These are phyloP conservation scores for Phaetusa simplex DNA, from an alignment of 2,113 vertebrate genomes.

Conservation along the genomic window DNA sequence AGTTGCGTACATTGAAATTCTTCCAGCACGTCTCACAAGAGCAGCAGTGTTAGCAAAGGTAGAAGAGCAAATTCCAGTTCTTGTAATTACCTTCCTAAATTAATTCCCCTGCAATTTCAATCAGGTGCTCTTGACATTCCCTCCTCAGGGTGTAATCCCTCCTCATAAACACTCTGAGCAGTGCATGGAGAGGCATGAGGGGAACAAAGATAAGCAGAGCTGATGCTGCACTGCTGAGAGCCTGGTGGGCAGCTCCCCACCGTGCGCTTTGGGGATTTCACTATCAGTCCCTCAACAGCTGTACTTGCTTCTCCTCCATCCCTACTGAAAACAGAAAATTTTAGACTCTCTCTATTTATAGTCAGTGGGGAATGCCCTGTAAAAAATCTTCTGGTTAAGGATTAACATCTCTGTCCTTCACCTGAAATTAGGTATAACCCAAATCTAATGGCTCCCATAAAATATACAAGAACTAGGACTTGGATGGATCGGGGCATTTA, in stretches of 20 bases:
- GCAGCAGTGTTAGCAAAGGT: conserved; percentile 21
- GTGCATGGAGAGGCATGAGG: neutral
- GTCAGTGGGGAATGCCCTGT: neutral
- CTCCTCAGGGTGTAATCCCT: conserved; percentile 48
- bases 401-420: neutral
- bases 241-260: neutral
- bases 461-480: neutral
- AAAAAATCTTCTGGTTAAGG: neutral
- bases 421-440: neutral
- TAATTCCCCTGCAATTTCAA: conserved; percentile 61
- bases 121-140: conserved; percentile 55
- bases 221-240: neutral
- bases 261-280: rapidly evolving
- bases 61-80: conserved; percentile 56
- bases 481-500: neutral
- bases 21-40: neutral
- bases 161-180: neutral
- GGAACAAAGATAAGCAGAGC: conserved; percentile 36
- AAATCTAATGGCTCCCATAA: neutral
- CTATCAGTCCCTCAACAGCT: neutral
- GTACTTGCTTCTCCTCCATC: neutral
- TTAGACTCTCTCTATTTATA: neutral
- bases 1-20: neutral
- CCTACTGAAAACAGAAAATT: neutral
- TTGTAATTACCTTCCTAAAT: conserved; percentile 58